Conservation (phyloP, 2,797 vertebrate species). For the Anomalospiza imberbis region DNA sequence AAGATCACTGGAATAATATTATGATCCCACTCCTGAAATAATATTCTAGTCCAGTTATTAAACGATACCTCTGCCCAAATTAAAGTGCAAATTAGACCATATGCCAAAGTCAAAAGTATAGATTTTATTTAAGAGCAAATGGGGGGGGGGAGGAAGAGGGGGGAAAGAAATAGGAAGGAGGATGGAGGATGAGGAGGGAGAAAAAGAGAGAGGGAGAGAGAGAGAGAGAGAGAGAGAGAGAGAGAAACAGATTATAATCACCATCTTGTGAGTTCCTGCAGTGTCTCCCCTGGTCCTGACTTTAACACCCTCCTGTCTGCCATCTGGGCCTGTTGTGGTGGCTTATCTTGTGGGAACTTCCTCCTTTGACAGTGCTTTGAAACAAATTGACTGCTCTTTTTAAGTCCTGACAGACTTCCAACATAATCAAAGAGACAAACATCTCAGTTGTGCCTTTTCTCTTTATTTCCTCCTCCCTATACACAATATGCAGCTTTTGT, state of each 20-base stretch:
- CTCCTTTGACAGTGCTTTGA: background rate
- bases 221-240: background rate
- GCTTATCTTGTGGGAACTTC: too few relatives aligned
- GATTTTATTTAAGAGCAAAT: background rate
- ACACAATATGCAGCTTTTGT: background rate
- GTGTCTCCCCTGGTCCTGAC: background rate
- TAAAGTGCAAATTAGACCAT: background rate
- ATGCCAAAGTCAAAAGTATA: background rate
- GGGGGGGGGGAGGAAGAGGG: fast-evolving
- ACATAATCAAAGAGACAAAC: background rate
- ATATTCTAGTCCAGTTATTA: background rate
- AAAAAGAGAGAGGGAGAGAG: background rate
- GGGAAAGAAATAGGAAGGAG: background rate
- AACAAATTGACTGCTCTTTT: background rate
- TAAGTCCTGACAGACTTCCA: background rate
- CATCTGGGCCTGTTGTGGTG: background rate
- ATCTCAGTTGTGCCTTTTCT: background rate
- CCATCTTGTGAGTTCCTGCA: too few relatives aligned
- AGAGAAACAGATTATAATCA: background rate
- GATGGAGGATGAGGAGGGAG: too few relatives aligned
- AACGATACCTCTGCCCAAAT: background rate
- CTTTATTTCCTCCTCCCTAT: background rate
- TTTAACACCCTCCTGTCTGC: background rate
- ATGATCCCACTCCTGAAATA: background rate
- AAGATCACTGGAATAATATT: background rate